A percentile compares a stretch with the other conserved stretches of the same genome.
Conservation (phyloP, 2,888 invertebrate genomes). For the Melipona bicolor region DNA sequence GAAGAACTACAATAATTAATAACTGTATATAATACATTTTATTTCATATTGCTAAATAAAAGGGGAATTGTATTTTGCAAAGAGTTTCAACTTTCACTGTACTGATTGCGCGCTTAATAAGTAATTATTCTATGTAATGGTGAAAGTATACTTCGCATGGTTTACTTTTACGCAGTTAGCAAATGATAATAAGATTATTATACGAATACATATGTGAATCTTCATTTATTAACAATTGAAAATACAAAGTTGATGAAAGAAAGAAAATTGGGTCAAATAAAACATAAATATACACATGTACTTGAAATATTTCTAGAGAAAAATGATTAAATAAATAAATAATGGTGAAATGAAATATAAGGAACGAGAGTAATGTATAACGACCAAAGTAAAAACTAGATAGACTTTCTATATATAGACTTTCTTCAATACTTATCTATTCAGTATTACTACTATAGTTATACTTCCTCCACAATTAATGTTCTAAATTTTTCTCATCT, state of each 20-base stretch:
- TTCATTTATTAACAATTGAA: not conserved
- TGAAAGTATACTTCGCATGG: constrained; percentile 25
- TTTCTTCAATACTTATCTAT: not conserved
- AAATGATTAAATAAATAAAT: not conserved
- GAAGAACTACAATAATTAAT: not conserved
- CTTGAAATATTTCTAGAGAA: not conserved
- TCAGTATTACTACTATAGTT: not conserved
- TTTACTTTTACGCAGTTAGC: constrained; percentile 31
- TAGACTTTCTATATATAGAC: not conserved
- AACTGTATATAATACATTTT: not conserved
- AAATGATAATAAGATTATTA: constrained; percentile 30
- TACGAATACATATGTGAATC: not conserved
- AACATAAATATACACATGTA: not conserved
- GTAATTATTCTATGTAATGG: constrained; percentile 44
- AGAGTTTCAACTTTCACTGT: constrained; percentile 48
- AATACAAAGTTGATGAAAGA: not conserved
- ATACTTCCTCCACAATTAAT: not conserved
- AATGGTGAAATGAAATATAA: not conserved
- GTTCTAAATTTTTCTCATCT: not conserved
- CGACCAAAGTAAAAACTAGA: not conserved
- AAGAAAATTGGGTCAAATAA: not conserved
- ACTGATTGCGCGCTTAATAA: constrained; percentile 42
- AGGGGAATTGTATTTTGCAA: constrained; percentile 5
- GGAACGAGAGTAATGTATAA: not conserved
- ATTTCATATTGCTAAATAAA: not conserved